These are phyloP conservation scores for Onychomys leucogaster DNA, from an alignment of 2,797 vertebrate species.

Conservation along the genomic window DNA sequence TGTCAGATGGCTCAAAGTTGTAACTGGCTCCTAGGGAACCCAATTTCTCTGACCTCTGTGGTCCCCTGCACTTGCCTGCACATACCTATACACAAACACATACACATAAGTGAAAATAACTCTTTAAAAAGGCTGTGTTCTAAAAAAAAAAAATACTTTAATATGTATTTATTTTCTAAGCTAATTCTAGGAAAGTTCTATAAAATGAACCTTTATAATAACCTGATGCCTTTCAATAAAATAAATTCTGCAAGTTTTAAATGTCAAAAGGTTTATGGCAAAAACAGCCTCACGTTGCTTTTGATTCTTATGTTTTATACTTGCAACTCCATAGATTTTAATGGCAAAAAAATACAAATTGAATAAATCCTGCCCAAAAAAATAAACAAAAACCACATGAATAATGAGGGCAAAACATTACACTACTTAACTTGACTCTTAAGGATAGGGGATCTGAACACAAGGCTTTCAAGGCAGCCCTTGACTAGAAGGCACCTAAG, in stretches of 20 bases:
- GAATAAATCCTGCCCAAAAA: background rate
- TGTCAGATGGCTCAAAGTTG: background rate
- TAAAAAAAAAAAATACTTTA: background rate
- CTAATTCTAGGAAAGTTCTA: background rate
- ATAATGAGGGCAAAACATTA: background rate
- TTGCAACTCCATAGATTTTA: constrained; percentile 12
- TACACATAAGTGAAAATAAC: background rate
- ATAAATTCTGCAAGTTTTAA: constrained; percentile 41
- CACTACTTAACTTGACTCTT: background rate
- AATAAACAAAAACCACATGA: background rate
- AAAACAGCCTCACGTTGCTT: background rate
- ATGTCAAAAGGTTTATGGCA: background rate
- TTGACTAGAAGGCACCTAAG: background rate
- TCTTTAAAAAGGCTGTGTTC: background rate
- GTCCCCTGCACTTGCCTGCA: background rate
- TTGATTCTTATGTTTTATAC: background rate
- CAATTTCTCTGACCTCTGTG: background rate
- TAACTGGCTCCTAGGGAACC: background rate
- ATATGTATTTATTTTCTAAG: background rate
- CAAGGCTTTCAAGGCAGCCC: background rate
- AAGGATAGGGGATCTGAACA: background rate
- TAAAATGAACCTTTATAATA: constrained; percentile 11
- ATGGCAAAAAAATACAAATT: background rate
- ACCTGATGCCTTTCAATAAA: background rate
- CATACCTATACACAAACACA: no score